Conservation (phyloP, 2,797 vertebrate genomes). For the Intellagama lesueurii region DNA sequence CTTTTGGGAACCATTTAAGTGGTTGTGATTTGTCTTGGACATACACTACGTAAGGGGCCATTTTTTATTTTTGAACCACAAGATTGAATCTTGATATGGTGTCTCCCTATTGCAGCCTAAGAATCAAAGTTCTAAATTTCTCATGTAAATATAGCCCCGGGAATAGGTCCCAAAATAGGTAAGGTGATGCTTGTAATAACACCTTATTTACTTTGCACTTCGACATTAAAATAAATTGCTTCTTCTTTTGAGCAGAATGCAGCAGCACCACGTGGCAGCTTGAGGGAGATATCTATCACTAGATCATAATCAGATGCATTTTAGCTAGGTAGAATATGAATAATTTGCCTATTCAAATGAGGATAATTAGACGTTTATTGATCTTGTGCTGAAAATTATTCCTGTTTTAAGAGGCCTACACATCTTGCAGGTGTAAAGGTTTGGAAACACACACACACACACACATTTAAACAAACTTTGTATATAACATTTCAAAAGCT, state of each 20-base stretch:
- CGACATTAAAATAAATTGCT: conserved; percentile 2
- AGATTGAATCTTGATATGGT: neutral
- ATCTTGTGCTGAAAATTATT: conserved; percentile 43
- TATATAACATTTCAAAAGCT: conserved; percentile 16
- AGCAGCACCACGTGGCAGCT: neutral
- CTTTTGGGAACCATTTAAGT: neutral
- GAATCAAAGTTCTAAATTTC: conserved; percentile 20
- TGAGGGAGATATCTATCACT: conserved; percentile 12
- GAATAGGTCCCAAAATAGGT: conserved; percentile 13
- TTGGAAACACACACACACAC: conserved; percentile 3
- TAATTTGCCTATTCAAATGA: conserved; percentile 54
- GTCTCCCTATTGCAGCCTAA: neutral
- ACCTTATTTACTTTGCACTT: conserved; percentile 7
- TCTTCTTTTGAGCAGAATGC: conserved; percentile 2
- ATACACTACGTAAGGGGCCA: neutral
- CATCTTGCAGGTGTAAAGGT: conserved; percentile 38
- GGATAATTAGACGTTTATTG: conserved; percentile 50
- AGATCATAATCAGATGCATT: conserved; percentile 17
- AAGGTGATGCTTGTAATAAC: conserved; percentile 23
- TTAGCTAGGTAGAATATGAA: conserved; percentile 52
- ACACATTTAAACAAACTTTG: neutral
- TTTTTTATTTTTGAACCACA: neutral
- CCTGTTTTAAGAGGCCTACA: conserved; percentile 35
- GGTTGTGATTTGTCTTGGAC: conserved; percentile 2
- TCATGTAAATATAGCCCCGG: conserved; percentile 1